Evolutionary conservation across 2,888 invertebrate genomes (phyloP), one percentile per base, ranked within the genome.

Genomic region (Eumacrocentrus americanus): DNA sequence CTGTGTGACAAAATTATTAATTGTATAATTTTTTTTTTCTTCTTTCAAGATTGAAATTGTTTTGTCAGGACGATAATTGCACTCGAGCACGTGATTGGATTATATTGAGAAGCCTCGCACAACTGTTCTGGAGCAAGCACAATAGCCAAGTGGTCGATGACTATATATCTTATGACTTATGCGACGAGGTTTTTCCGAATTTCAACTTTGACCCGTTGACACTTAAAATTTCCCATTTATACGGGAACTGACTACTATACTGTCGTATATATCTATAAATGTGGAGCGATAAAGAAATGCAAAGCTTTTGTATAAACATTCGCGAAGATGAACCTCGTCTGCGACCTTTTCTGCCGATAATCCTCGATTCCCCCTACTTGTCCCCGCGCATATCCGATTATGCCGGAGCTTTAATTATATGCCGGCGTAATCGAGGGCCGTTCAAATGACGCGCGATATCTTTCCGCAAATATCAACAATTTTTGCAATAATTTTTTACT

Each of bases 301-400:
- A n/a, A n/a, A n/a, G n/a, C n/a, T n/a, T n/a, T n/a, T n/a, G n/a
- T n/a, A n/a, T n/a, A n/a, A n/a, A n/a, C n/a, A n/a, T 29, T 29
- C 29, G 59, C 52, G 69, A 67, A 66, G 64, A 70, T 67, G 52
- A 55, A 63, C 65, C 34, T 23, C 44, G 67, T 35, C 67, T 66
- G 25, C 68, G 72, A 72, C 72, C 71, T 70, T 61, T 67, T 64
- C 66, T 67, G 68, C 65, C 67, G 60, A 56, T 53, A 44, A 67
- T 62, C 58, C 57, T 40, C 58, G 52, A 25, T 14, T 58, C 38
- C 34, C 56, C 60, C 54, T 29, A 40, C 35, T 57, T 38, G 22
- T 14, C 14, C 23, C 25, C 50, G 25, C 23, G 57, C 60, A 62
- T 62, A 60, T 60, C 59, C 51, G 46, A 40, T 58, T 48, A 38